phyloP scores from a whole-genome alignment of 2,113 vertebrate genomes.

The Colistium nudipinnis region DNA sequence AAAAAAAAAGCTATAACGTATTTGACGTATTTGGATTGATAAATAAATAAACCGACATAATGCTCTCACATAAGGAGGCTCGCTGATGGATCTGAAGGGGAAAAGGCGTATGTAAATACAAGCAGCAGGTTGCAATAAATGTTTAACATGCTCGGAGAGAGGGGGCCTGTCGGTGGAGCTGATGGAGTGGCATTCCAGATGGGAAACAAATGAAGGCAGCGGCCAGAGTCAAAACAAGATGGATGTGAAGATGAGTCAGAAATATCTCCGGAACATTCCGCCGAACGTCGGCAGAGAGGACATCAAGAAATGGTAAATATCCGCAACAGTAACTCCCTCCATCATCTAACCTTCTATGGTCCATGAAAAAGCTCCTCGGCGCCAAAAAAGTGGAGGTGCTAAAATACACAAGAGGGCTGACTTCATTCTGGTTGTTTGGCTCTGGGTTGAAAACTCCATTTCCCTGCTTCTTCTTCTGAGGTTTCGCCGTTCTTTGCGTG shows the following conservation, averaged over 20 bases:
- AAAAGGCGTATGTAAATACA: slow-evolving; percentile 15
- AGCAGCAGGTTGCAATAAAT: slow-evolving; percentile 13
- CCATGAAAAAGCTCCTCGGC: no score
- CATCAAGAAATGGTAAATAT: no score
- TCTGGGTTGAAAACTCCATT: slow-evolving; percentile 24
- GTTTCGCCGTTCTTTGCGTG: no score
- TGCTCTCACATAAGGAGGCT: slow-evolving; percentile 3
- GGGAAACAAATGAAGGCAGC: slow-evolving; percentile 12
- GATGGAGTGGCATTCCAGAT: slow-evolving; percentile 21
- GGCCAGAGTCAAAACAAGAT: slow-evolving; percentile 7
- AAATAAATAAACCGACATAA: no score
- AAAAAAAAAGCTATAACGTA: no score
- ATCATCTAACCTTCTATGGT: not conserved
- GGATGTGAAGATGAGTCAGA: not conserved
- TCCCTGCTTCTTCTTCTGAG: slow-evolving; percentile 27
- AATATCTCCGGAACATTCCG: slow-evolving; percentile 1
- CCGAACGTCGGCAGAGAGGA: not conserved
- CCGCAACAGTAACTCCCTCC: no score
- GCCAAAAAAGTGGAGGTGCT: no score
- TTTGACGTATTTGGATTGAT: no score
- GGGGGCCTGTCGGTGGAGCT: slow-evolving; percentile 17
- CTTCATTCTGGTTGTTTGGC: no score
- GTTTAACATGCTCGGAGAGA: slow-evolving; percentile 36
- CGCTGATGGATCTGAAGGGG: slow-evolving; percentile 1
- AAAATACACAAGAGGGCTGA: no score